These are phyloP conservation scores for Sandelia bainsii DNA, from an alignment of 2,797 vertebrate species.

Conservation along the genomic window DNA sequence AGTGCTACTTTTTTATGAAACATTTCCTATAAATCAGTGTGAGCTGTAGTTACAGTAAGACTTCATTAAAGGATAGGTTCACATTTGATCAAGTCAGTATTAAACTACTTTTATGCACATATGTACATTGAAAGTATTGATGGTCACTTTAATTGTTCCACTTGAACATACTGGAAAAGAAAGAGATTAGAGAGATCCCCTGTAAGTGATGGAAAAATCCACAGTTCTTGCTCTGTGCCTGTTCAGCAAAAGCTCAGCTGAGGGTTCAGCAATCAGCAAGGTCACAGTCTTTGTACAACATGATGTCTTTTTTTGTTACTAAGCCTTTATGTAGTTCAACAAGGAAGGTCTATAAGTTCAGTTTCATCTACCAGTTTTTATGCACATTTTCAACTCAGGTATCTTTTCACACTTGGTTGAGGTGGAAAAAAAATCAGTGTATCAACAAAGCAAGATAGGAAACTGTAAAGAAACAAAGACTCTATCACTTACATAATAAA, in stretches of 20 bases:
- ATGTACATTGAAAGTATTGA: not conserved
- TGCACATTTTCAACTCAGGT: not conserved
- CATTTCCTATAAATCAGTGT: conserved; percentile 20
- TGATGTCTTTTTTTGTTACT: not conserved
- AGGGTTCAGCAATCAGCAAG: not conserved
- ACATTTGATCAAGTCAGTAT: conserved; percentile 11
- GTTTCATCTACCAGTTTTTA: not conserved
- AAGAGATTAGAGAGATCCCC: not conserved
- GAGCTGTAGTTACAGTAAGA: conserved; percentile 17
- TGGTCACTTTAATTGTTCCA: not conserved
- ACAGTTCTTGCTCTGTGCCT: not conserved
- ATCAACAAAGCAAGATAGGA: not conserved
- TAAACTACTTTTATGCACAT: conserved; percentile 2
- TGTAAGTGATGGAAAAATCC: conserved; percentile 9
- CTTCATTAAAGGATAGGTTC: conserved; percentile 15
- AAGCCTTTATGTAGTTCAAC: not conserved
- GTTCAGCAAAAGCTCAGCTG: not conserved
- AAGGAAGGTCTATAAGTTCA: not conserved
- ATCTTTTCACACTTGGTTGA: not conserved
- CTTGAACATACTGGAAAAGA: not conserved
- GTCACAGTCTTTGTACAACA: not conserved
- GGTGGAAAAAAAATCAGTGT: not conserved
- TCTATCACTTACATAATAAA: not conserved
- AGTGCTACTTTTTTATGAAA: conserved; percentile 78
- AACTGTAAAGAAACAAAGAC: not conserved